Conservation (phyloP, 2,888 invertebrate species). For the Diadromus collaris region DNA sequence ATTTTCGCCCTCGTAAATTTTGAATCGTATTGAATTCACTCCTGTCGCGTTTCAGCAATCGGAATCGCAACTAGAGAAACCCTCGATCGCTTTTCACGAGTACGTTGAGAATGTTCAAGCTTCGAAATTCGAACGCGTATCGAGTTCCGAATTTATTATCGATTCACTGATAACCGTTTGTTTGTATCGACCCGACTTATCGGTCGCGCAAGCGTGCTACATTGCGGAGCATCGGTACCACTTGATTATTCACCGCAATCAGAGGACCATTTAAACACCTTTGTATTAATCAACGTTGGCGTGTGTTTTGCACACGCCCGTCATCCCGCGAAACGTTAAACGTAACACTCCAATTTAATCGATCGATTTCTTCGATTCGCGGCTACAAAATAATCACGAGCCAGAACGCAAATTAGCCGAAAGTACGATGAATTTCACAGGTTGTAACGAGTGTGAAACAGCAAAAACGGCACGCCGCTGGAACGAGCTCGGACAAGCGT, state of each 20-base stretch:
- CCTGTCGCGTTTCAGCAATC: conserved; percentile 16
- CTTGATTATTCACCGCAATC: background rate
- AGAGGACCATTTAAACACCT: background rate
- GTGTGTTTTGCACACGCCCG: background rate
- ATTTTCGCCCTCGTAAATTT: background rate
- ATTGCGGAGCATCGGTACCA: background rate
- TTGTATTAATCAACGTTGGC: background rate
- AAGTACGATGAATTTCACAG: background rate
- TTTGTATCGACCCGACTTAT: background rate
- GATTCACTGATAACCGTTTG: background rate
- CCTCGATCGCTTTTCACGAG: conserved; percentile 21
- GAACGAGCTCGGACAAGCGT: background rate
- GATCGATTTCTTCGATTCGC: conserved; percentile 16
- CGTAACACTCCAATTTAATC: background rate
- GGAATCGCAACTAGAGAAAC: conserved; percentile 13
- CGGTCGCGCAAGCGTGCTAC: background rate
- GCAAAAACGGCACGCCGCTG: background rate
- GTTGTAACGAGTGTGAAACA: background rate
- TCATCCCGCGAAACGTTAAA: background rate
- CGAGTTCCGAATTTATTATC: background rate
- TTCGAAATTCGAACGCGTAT: background rate
- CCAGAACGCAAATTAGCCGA: conserved; percentile 20
- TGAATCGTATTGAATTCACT: background rate
- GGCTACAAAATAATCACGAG: conserved; percentile 39
- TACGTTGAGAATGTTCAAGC: conserved; percentile 5